Evolutionary conservation across 1,140 invertebrate genomes (phyloP).

Genomic region (Leptinotarsa lineolata): DNA sequence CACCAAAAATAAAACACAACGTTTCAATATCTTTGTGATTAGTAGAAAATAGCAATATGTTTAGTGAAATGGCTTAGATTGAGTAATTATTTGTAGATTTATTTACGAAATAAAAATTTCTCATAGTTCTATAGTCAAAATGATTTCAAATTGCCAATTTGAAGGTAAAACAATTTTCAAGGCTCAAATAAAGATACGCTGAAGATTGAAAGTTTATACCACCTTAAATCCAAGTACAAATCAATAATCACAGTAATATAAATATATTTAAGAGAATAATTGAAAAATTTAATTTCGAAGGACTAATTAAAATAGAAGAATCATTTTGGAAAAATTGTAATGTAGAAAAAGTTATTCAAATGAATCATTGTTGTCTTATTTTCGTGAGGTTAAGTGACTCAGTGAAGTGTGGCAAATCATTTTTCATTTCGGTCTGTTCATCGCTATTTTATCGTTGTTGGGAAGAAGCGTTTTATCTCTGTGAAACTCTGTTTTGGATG

Average conservation of each 20-base stretch:
- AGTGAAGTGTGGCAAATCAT: too few relatives aligned
- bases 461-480: too few relatives aligned
- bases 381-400: too few relatives aligned
- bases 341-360: constrained; percentile 44
- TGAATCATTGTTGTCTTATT: neutral
- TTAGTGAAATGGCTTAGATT: constrained; percentile 61
- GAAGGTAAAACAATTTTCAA: constrained; percentile 57
- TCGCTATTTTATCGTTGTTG: too few relatives aligned
- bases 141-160: constrained; percentile 63
- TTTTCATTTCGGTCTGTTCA: too few relatives aligned
- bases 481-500: too few relatives aligned
- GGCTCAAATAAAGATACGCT: constrained; percentile 60
- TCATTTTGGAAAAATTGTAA: constrained; percentile 23
- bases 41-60: constrained; percentile 67
- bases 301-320: neutral
- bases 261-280: constrained; percentile 50
- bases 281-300: constrained; percentile 25
- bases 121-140: constrained; percentile 59
- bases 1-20: constrained; percentile 74
- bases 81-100: constrained; percentile 64
- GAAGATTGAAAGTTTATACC: constrained; percentile 64
- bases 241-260: constrained; percentile 50
- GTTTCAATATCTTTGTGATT: constrained; percentile 80
- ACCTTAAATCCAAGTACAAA: constrained; percentile 60
- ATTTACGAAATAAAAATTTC: constrained; percentile 59